These are phyloP conservation scores for Dromius quadrimaculatus DNA, from an alignment of 2,888 invertebrate species.

Conservation along the genomic window DNA sequence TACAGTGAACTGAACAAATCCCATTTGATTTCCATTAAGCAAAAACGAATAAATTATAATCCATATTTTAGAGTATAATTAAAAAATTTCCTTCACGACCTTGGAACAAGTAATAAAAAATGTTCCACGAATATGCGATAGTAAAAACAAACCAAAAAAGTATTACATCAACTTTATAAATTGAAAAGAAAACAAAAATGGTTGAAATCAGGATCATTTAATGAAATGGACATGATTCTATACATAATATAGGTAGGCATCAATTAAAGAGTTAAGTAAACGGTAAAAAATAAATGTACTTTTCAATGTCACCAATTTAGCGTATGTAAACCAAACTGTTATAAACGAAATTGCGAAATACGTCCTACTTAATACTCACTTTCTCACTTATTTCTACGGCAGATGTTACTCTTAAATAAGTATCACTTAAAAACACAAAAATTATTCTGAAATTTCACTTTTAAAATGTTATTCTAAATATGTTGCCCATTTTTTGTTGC, in stretches of 20 bases:
- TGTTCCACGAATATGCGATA: slow-evolving; percentile 19
- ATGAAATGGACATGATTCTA: slow-evolving; percentile 22
- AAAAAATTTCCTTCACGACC: slow-evolving; percentile 30
- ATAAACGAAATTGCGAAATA: slow-evolving; percentile 61
- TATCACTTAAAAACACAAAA: slow-evolving; percentile 33
- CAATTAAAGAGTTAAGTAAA: slow-evolving; percentile 48
- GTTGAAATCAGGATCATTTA: neutral
- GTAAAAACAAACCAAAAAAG: slow-evolving; percentile 28
- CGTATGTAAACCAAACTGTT: slow-evolving; percentile 54
- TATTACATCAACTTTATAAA: slow-evolving; percentile 32
- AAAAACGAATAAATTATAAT: slow-evolving; percentile 30
- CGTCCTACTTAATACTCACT: slow-evolving; percentile 62
- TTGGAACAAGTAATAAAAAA: slow-evolving; percentile 32
- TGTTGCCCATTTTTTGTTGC: slow-evolving; percentile 38
- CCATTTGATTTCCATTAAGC: slow-evolving; percentile 9
- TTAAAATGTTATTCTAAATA: slow-evolving; percentile 38
- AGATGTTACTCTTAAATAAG: slow-evolving; percentile 36
- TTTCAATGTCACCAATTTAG: slow-evolving; percentile 62
- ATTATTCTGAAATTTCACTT: slow-evolving; percentile 32
- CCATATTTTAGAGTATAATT: slow-evolving; percentile 26
- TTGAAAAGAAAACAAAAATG: slow-evolving; percentile 4
- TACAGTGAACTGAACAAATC: slow-evolving; percentile 9
- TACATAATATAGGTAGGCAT: slow-evolving; percentile 32
- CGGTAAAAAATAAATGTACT: slow-evolving; percentile 51
- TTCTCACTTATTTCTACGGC: slow-evolving; percentile 57